Conservation (phyloP, 2,888 invertebrate genomes). For the Prostheceraeus crozeri region DNA sequence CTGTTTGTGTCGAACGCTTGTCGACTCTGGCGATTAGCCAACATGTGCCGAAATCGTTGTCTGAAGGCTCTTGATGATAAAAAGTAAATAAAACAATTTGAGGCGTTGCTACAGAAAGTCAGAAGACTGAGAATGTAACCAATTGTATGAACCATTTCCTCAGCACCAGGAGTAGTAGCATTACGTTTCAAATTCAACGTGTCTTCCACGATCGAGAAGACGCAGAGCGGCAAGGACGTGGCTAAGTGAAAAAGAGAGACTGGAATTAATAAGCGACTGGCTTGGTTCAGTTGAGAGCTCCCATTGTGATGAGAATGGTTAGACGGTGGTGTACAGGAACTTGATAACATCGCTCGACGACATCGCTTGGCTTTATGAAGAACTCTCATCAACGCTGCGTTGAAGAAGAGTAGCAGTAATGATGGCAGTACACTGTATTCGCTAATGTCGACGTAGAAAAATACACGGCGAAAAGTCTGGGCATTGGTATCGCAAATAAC, state of each 20-base stretch:
- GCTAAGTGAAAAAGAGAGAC: constrained; percentile 37
- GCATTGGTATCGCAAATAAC: constrained; percentile 36
- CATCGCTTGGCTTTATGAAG: constrained; percentile 31
- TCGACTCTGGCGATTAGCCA: no score
- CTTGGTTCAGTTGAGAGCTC: constrained; percentile 25
- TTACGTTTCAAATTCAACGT: constrained; percentile 33
- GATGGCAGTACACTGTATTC: constrained; percentile 36
- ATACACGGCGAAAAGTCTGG: constrained; percentile 29
- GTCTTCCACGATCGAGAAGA: constrained; percentile 36
- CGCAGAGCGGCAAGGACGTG: constrained; percentile 35
- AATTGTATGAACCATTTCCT: no score
- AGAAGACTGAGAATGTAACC: constrained; percentile 19
- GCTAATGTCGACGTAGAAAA: constrained; percentile 35
- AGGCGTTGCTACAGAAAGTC: constrained; percentile 25
- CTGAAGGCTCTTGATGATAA: constrained; percentile 21
- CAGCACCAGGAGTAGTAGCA: not conserved
- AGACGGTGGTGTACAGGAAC: no score
- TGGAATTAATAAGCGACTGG: constrained; percentile 37
- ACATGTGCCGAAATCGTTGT: not conserved
- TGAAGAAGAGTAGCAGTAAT: constrained; percentile 31
- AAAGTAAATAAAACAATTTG: constrained; percentile 34
- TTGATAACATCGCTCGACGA: no score
- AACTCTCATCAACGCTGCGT: constrained; percentile 28
- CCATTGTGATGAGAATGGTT: no score
- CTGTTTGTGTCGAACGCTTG: no score